phyloP scores from a whole-genome alignment of 2,113 vertebrate genomes.

The Corydoras maculifer region DNA sequence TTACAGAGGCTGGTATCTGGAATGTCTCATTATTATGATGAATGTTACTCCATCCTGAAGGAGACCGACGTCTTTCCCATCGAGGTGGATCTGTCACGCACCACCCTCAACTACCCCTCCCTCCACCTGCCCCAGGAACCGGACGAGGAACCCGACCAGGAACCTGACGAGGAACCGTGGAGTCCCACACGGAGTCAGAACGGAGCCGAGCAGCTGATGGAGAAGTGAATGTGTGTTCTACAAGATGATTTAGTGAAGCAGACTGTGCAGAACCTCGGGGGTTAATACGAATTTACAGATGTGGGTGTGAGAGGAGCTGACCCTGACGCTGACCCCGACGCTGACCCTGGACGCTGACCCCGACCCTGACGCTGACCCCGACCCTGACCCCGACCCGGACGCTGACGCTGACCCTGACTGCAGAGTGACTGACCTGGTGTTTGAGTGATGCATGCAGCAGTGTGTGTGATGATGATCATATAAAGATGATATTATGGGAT shows the following conservation, averaged over 20 bases:
- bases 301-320: no score
- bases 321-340: no score
- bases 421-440: no score
- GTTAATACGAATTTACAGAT: no score
- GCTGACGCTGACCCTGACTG: no score
- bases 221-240: constrained; percentile 56
- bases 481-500: no score
- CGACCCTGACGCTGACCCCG: no score
- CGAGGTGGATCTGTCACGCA: constrained; percentile 93
- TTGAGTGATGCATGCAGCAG: no score
- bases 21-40: constrained; percentile 92
- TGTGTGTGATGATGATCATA: no score
- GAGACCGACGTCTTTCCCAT: constrained; percentile 96
- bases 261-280: no score
- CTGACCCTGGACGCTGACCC: no score
- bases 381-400: no score
- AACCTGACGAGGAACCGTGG: constrained; percentile 37
- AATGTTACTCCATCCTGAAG: constrained; percentile 87
- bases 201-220: constrained; percentile 78
- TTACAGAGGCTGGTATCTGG: constrained; percentile 95
- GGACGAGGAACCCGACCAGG: constrained; percentile 53
- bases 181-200: constrained; percentile 56
- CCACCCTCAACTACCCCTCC: constrained; percentile 83
- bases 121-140: constrained; percentile 72
- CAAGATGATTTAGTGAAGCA: not conserved